These are phyloP conservation scores for Amphipoea lucens DNA, from an alignment of 2,888 invertebrate genomes.

Conservation along the genomic window DNA sequence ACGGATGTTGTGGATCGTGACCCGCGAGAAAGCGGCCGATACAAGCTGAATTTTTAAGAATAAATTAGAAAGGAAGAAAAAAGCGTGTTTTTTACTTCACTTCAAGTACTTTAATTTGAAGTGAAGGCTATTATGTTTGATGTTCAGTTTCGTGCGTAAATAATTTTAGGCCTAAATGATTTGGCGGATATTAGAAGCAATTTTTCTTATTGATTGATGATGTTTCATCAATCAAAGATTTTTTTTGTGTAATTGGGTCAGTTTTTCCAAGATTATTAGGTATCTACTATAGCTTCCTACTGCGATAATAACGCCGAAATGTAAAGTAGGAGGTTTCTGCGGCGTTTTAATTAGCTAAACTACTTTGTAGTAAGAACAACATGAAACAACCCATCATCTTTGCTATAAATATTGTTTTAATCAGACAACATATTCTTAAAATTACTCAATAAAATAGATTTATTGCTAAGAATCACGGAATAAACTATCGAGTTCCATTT, in stretches of 20 bases:
- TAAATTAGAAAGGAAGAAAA: slow-evolving; percentile 85
- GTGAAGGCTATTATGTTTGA: slow-evolving; percentile 34
- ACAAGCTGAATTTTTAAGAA: slow-evolving; percentile 83
- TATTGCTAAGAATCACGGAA: slow-evolving; percentile 25
- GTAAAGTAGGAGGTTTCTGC: not conserved
- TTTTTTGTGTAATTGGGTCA: not conserved
- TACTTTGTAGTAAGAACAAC: not conserved
- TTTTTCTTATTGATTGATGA: slow-evolving; percentile 2
- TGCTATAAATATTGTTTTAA: slow-evolving; percentile 30
- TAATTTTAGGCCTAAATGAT: slow-evolving; percentile 55
- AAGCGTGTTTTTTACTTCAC: slow-evolving; percentile 38
- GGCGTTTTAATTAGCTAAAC: too few relatives aligned
- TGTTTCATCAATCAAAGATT: not conserved
- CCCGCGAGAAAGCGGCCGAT: slow-evolving; percentile 87
- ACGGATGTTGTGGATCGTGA: slow-evolving; percentile 88
- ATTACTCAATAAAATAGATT: slow-evolving; percentile 41
- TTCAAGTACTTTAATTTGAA: slow-evolving; percentile 39
- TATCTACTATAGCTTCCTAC: too few relatives aligned
- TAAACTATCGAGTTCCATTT: slow-evolving; percentile 5
- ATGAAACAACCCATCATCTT: not conserved
- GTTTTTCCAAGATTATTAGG: not conserved
- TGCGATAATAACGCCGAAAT: not conserved
- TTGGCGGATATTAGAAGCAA: not conserved
- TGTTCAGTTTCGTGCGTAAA: slow-evolving; percentile 18
- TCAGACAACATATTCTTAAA: slow-evolving; percentile 2